These are phyloP conservation scores for Athalia rosae DNA, from an alignment of 2,888 invertebrate genomes.

Conservation along the genomic window DNA sequence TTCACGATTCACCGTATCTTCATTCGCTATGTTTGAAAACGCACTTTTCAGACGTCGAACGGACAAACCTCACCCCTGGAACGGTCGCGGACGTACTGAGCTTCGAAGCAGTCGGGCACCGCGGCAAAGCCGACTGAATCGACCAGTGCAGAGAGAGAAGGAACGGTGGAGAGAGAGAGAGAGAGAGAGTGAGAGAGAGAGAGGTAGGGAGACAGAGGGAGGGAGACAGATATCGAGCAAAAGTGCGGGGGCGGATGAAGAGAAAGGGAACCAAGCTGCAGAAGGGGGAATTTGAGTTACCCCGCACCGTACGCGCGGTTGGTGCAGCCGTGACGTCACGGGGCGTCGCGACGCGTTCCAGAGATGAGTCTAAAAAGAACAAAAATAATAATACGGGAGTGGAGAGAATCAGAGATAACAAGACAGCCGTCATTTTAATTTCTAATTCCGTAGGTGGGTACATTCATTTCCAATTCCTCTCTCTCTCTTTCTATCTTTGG, in stretches of 20 bases:
- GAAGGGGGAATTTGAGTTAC: not conserved
- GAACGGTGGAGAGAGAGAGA: slow-evolving; percentile 5
- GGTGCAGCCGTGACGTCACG: slow-evolving; percentile 59
- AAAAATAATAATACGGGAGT: too few relatives aligned
- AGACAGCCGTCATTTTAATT: slow-evolving; percentile 41
- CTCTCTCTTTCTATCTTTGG: not conserved
- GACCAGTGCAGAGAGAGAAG: slow-evolving; percentile 33
- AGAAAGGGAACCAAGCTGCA: not conserved
- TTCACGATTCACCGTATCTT: not conserved
- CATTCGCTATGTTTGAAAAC: not conserved
- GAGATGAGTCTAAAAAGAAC: not conserved
- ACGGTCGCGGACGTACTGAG: slow-evolving; percentile 40
- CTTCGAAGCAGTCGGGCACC: not conserved
- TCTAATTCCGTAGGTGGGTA: not conserved
- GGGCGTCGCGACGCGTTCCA: slow-evolving; percentile 58
- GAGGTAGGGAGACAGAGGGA: not conserved
- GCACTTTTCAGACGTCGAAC: not conserved
- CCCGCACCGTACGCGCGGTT: slow-evolving; percentile 17
- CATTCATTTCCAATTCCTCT: too few relatives aligned
- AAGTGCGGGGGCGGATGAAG: not conserved
- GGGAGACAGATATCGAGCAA: not conserved
- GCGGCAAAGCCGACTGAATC: slow-evolving; percentile 13
- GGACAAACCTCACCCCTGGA: slow-evolving; percentile 50
- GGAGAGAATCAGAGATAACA: slow-evolving; percentile 20
- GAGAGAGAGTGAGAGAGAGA: not conserved